These are phyloP conservation scores for Platysternon megacephalum DNA, from an alignment of 2,113 vertebrate genomes.

Conservation along the genomic window DNA sequence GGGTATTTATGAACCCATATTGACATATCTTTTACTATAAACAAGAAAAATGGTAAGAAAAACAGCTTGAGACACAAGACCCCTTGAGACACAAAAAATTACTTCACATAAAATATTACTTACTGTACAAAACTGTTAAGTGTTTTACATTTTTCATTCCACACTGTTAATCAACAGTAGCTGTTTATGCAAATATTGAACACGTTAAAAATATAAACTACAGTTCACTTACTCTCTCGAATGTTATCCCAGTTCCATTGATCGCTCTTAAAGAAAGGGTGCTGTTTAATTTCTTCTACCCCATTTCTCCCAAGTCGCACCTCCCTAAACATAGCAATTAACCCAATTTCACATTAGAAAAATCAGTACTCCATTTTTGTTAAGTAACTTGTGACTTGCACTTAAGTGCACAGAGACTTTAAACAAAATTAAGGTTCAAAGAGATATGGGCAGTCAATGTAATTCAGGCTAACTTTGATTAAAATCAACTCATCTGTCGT, in stretches of 20 bases:
- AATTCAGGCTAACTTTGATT: conserved; percentile 1
- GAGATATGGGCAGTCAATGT: not conserved
- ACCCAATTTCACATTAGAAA: conserved; percentile 40
- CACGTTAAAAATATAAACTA: conserved; percentile 12
- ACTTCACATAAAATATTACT: not conserved
- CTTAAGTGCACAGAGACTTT: not conserved
- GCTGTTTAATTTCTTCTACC: conserved; percentile 96
- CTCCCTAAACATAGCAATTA: conserved; percentile 86
- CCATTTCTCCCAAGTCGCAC: conserved; percentile 95
- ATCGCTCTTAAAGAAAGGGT: conserved; percentile 97
- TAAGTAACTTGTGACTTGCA: not conserved
- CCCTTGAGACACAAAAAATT: not conserved
- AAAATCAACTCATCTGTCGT: conserved; percentile 18
- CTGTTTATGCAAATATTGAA: conserved; percentile 19
- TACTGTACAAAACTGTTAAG: not conserved
- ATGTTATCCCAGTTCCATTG: conserved; percentile 98
- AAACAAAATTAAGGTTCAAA: not conserved
- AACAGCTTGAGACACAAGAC: not conserved
- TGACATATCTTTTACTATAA: not conserved
- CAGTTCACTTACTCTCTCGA: conserved; percentile 91
- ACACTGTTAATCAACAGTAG: conserved; percentile 3
- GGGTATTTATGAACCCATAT: not conserved
- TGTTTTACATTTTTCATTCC: not conserved
- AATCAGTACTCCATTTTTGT: not conserved
- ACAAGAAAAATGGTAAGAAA: not conserved